Evolutionary conservation across 2,888 invertebrate genomes (phyloP).

Genomic region (Polyommatus iphigenia): DNA sequence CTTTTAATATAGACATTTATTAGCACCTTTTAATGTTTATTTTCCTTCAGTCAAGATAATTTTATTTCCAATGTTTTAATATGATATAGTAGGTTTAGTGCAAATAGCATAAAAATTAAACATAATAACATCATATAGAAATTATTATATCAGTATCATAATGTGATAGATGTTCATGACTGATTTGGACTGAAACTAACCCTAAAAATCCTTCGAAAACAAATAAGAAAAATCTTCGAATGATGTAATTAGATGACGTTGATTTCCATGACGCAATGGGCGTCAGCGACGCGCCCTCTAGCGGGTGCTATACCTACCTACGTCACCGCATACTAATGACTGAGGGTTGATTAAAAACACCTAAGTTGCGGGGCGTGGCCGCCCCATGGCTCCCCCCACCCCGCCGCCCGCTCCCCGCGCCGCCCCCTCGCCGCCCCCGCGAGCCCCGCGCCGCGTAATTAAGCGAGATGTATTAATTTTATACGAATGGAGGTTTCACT

Average conservation of each 20-base stretch:
- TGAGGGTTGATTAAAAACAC: slow-evolving; percentile 73
- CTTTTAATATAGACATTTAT: no score
- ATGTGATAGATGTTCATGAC: no score
- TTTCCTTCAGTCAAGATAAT: no score
- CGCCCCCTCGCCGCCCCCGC: not conserved
- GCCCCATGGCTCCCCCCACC: slow-evolving; percentile 25
- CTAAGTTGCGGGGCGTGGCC: slow-evolving; percentile 41
- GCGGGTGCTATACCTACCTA: slow-evolving; percentile 42
- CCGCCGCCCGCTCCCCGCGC: slow-evolving; percentile 30
- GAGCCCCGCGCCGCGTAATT: slow-evolving; percentile 36
- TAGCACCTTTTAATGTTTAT: no score
- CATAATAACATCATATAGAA: no score
- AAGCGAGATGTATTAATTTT: slow-evolving; percentile 35
- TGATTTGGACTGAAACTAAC: no score
- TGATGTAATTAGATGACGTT: not conserved
- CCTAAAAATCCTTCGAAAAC: no score
- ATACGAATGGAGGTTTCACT: slow-evolving; percentile 27
- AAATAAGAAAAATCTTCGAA: no score
- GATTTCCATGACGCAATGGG: slow-evolving; percentile 9
- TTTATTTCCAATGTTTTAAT: no score
- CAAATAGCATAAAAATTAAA: no score
- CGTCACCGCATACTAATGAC: slow-evolving; percentile 76
- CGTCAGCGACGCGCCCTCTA: slow-evolving; percentile 1
- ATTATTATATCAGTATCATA: no score
- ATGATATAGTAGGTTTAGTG: no score